These are phyloP conservation scores for Thalpophila matura DNA, from an alignment of 2,888 invertebrate genomes.

Conservation along the genomic window DNA sequence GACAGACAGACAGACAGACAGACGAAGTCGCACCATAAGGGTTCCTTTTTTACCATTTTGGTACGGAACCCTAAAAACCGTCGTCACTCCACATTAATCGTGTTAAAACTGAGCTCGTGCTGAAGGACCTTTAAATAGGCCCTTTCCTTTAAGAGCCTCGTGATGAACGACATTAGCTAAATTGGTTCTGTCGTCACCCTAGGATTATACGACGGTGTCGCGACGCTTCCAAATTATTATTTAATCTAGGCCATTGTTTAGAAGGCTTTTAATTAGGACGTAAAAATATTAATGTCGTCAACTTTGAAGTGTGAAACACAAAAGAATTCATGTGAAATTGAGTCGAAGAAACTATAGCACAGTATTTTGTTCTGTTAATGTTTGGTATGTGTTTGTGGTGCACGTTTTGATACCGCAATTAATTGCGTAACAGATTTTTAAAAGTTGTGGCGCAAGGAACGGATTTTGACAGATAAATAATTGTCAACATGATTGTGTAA, in stretches of 20 bases:
- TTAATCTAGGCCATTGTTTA: conserved; percentile 42
- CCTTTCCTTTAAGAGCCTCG: conserved; percentile 40
- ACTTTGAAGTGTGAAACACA: conserved; percentile 1
- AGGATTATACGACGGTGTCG: conserved; percentile 31
- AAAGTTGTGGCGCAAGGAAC: too few relatives aligned
- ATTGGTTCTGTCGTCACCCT: conserved; percentile 45
- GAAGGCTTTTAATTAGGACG: conserved; percentile 33
- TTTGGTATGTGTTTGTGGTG: too few relatives aligned
- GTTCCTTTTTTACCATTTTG: too few relatives aligned
- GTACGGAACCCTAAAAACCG: too few relatives aligned
- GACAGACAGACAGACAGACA: too few relatives aligned
- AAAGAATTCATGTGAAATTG: background rate
- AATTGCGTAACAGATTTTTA: too few relatives aligned
- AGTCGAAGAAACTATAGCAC: too few relatives aligned
- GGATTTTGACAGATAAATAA: too few relatives aligned
- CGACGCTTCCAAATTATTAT: conserved; percentile 43
- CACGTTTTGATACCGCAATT: too few relatives aligned
- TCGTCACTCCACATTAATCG: conserved; percentile 19
- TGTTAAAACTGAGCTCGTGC: conserved; percentile 26
- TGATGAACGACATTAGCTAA: conserved; percentile 55
- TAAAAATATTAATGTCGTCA: background rate
- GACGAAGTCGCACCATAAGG: too few relatives aligned
- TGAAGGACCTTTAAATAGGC: conserved; percentile 48
- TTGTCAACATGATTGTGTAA: too few relatives aligned
- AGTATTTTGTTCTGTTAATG: too few relatives aligned